Percentiles rank a stretch among this genome's conserved stretches.
Conservation (phyloP, 2,113 vertebrate genomes). For the Dunckerocampus dactyliophorus region DNA sequence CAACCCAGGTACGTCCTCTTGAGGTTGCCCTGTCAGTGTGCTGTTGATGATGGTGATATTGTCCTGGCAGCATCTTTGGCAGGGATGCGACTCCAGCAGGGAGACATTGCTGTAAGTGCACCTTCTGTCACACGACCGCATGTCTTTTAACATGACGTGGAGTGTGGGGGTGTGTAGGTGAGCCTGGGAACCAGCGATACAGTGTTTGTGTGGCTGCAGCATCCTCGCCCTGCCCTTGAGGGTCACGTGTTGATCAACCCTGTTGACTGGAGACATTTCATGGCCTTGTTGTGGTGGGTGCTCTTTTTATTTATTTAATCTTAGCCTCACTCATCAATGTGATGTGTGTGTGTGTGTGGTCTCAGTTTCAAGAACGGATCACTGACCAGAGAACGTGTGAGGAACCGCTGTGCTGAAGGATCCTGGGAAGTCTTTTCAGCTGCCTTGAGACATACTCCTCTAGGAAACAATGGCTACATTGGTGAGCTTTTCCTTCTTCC, state of each 20-base stretch:
- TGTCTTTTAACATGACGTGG: not conserved
- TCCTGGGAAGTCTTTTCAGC: constrained; percentile 87
- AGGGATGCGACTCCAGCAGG: constrained; percentile 88
- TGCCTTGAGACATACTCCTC: constrained; percentile 73
- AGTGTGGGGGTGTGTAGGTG: constrained; percentile 36
- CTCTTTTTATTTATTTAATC: not conserved
- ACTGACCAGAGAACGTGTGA: constrained; percentile 86
- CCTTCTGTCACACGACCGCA: not conserved
- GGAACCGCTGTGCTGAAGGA: constrained; percentile 76
- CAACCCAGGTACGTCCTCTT: constrained; percentile 82
- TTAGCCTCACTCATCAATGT: no score
- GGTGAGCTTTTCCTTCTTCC: constrained; percentile 62
- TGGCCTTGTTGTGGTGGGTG: constrained; percentile 89
- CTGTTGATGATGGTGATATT: not conserved
- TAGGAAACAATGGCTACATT: constrained; percentile 85
- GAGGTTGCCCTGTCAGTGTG: not conserved
- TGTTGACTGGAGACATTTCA: constrained; percentile 76
- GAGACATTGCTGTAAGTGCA: constrained; percentile 87
- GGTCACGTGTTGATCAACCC: constrained; percentile 90
- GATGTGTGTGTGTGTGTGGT: constrained; percentile 9
- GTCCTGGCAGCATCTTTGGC: constrained; percentile 83
- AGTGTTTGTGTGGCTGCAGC: constrained; percentile 86
- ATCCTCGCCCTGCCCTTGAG: constrained; percentile 82
- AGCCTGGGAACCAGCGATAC: constrained; percentile 92
- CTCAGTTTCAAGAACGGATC: constrained; percentile 95